Evolutionary conservation across 2,888 invertebrate genomes (phyloP).

Genomic region (Lypha dubia): DNA sequence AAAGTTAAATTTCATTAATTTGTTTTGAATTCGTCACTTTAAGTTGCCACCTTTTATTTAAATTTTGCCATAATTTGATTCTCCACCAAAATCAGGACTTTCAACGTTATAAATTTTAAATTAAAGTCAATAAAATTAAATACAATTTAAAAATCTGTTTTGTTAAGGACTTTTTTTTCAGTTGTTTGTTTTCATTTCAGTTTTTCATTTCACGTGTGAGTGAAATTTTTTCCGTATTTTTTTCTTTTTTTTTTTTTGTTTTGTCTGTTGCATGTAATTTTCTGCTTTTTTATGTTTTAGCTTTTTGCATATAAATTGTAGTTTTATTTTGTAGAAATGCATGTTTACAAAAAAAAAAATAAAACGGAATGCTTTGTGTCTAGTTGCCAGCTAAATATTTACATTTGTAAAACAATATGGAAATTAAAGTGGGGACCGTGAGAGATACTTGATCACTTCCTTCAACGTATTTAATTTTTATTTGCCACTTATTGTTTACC

Average conservation of each 20-base stretch:
- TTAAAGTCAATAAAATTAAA: conserved; percentile 37
- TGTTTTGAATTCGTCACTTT: background rate
- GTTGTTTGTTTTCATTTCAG: conserved; percentile 15
- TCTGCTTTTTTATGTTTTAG: background rate
- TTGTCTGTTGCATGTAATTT: conserved; percentile 25
- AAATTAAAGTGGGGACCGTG: conserved; percentile 23
- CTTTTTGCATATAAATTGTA: conserved; percentile 44
- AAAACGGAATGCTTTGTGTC: conserved; percentile 40
- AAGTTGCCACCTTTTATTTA: background rate
- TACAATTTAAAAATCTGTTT: conserved; percentile 41
- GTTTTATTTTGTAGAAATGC: conserved; percentile 39
- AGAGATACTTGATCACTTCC: background rate
- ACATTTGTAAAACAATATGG: conserved; percentile 53
- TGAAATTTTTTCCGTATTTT: background rate
- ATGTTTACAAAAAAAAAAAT: too few species aligned
- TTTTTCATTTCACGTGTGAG: conserved; percentile 55
- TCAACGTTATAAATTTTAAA: conserved; percentile 14
- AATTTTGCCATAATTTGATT: background rate
- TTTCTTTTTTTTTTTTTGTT: conserved; percentile 1
- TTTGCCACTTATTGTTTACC: too few species aligned
- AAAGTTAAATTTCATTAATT: background rate
- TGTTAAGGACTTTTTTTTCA: conserved; percentile 10
- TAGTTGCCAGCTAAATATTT: conserved; percentile 47
- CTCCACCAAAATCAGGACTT: background rate
- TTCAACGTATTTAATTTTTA: too few species aligned